Evolutionary conservation across 2,888 invertebrate genomes (phyloP).

Genomic region (Trachelus stipa): DNA sequence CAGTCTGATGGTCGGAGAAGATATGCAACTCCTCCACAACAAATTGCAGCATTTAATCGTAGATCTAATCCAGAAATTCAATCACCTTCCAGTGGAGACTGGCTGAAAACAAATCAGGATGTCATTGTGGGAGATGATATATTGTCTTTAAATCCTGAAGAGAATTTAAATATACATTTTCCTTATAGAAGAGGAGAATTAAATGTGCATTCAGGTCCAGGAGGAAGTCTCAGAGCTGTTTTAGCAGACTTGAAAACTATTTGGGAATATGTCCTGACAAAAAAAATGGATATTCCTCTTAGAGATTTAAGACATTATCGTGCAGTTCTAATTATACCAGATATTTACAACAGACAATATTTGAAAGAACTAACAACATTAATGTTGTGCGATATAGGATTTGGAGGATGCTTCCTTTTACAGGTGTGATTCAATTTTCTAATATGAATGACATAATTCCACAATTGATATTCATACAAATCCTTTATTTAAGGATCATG

Average conservation of each 20-base stretch:
- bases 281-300: slow-evolving; percentile 78
- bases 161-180: slow-evolving; percentile 88
- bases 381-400: slow-evolving; percentile 83
- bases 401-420: slow-evolving; percentile 86
- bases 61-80: slow-evolving; percentile 79
- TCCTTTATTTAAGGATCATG: slow-evolving; percentile 75
- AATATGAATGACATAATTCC: neutral
- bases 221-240: slow-evolving; percentile 87
- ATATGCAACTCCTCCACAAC: slow-evolving; percentile 89
- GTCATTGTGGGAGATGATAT: slow-evolving; percentile 83
- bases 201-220: slow-evolving; percentile 84
- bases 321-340: slow-evolving; percentile 89
- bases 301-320: slow-evolving; percentile 81
- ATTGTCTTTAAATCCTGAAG: slow-evolving; percentile 75
- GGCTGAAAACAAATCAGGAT: slow-evolving; percentile 75
- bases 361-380: slow-evolving; percentile 87
- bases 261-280: slow-evolving; percentile 85
- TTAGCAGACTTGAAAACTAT: slow-evolving; percentile 88
- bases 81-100: slow-evolving; percentile 71
- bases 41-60: slow-evolving; percentile 89
- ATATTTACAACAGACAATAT: slow-evolving; percentile 88
- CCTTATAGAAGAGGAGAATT: slow-evolving; percentile 90
- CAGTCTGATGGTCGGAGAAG: slow-evolving; percentile 85
- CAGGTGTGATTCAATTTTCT: slow-evolving; percentile 69
- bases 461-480: neutral